Conservation (phyloP, 2,888 invertebrate genomes). For the Tanypteryx hageni region DNA sequence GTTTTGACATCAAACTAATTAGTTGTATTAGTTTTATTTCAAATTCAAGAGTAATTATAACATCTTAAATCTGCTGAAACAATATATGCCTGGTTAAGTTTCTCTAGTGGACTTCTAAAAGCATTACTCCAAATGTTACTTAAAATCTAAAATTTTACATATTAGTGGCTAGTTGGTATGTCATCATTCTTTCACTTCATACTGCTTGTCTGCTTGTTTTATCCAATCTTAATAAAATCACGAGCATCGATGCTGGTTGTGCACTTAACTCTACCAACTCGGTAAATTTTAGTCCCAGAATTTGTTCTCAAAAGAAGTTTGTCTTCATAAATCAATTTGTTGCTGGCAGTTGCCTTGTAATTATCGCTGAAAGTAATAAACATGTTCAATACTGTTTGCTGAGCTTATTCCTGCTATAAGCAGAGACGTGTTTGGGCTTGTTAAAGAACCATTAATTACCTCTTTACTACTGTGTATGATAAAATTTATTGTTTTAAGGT, state of each 20-base stretch:
- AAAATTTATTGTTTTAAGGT: slow-evolving; percentile 26
- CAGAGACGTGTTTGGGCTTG: slow-evolving; percentile 54
- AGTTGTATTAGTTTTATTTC: slow-evolving; percentile 54
- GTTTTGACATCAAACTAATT: slow-evolving; percentile 11
- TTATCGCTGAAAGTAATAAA: slow-evolving; percentile 61
- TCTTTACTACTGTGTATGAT: slow-evolving; percentile 25
- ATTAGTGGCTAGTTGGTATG: slow-evolving; percentile 63
- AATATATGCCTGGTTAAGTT: slow-evolving; percentile 50
- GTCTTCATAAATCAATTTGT: slow-evolving; percentile 47
- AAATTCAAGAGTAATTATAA: slow-evolving; percentile 36
- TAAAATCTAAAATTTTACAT: slow-evolving; percentile 55
- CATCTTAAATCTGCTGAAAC: slow-evolving; percentile 44
- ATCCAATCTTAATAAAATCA: slow-evolving; percentile 52
- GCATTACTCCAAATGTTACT: slow-evolving; percentile 53
- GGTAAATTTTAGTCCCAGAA: slow-evolving; percentile 53
- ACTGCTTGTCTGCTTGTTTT: slow-evolving; percentile 59
- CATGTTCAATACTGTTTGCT: slow-evolving; percentile 60
- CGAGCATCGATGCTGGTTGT: slow-evolving; percentile 55
- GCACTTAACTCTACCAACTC: slow-evolving; percentile 41
- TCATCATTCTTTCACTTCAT: slow-evolving; percentile 57
- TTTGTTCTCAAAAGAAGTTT: slow-evolving; percentile 1
- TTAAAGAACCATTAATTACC: slow-evolving; percentile 58
- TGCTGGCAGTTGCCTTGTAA: slow-evolving; percentile 62
- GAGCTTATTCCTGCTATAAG: slow-evolving; percentile 55
- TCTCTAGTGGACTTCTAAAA: slow-evolving; percentile 39